phyloP scores from a whole-genome alignment of 1,140 invertebrate genomes.

The Megathymus violae region DNA sequence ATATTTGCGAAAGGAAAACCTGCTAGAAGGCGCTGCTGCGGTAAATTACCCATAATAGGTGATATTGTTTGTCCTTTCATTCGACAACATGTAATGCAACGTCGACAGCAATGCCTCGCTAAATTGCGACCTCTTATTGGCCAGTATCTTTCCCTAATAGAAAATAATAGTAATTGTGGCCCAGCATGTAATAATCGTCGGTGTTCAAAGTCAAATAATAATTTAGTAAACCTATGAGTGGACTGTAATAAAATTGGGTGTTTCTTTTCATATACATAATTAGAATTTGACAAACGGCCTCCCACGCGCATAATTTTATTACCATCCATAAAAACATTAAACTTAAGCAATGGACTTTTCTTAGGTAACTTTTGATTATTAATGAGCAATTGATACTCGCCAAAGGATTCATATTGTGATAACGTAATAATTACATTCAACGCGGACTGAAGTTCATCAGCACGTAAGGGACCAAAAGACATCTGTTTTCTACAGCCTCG shows the following conservation, averaged over 20 bases:
- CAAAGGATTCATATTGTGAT: slow-evolving; percentile 11
- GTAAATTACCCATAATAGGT: slow-evolving; percentile 31
- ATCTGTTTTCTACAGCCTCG: slow-evolving; percentile 1
- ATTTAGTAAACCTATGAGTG: slow-evolving; percentile 31
- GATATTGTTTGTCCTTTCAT: slow-evolving; percentile 2
- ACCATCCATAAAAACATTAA: slow-evolving; percentile 25
- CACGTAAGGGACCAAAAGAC: neutral
- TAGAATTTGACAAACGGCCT: slow-evolving; percentile 33
- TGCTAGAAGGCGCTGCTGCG: slow-evolving; percentile 18
- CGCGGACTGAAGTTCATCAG: neutral
- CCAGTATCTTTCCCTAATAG: slow-evolving; percentile 27
- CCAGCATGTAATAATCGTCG: slow-evolving; percentile 24
- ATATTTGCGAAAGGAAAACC: slow-evolving; percentile 26
- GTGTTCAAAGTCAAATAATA: slow-evolving; percentile 36
- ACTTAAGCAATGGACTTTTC: slow-evolving; percentile 17
- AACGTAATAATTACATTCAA: slow-evolving; percentile 12
- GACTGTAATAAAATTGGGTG: slow-evolving; percentile 41
- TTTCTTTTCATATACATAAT: slow-evolving; percentile 38
- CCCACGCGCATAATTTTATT: slow-evolving; percentile 35
- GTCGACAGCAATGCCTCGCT: slow-evolving; percentile 16
- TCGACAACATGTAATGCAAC: slow-evolving; percentile 18
- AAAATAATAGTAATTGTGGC: slow-evolving; percentile 27
- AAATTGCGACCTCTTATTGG: slow-evolving; percentile 33
- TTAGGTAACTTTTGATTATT: slow-evolving; percentile 8
- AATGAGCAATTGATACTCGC: neutral